Evolutionary conservation across 2,113 vertebrate species (phyloP), one percentile per base, ranked within the genome.

Genomic region (Oncorhynchus masou): DNA sequence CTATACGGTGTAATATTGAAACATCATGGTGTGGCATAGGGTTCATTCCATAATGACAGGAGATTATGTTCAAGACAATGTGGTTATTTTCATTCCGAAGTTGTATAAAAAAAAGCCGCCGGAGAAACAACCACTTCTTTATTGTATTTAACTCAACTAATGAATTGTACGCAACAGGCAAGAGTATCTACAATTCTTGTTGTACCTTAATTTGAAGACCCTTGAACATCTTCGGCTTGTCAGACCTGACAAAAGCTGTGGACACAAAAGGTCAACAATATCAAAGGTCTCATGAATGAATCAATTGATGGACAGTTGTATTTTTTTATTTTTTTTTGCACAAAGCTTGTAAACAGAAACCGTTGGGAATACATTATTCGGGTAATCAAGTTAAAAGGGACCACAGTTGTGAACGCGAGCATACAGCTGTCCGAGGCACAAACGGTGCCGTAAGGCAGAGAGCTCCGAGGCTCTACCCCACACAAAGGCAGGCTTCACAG

Each of bases 121-220:
- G 1, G 51, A 15, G 51, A 54, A 54, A 54, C 51, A 54, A 16
- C 51, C 51, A 15, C 16, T 19, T 54, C 51, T 54, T 16, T 54
- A 54, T 5, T 19, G 51, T 5, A 54, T 54, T 54, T 54, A 19
- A 66, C 15, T 29, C 16, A 67, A 6, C 15, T 9, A 67, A 67
- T 6, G 11, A 4, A 25, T 16, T 67, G 15, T 16, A 19, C 13
- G 15, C n/a, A 29, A 15, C 8, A 29, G 24, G 65, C 62, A 20
- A 3, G 48, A 75, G 68, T n/a, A 5, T 11, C n/a, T 49, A 16
- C 5, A 65, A 54, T 20, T 5, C 1, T 5, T 27, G 31, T 12
- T 86, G 83, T 88, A 99, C 98, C 96, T 99, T 99, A 91, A 99
- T 96, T 91, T 99, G 96, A 80, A 99, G 95, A 90, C 98, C 98